phyloP scores from a whole-genome alignment of 2,888 invertebrate genomes.

The Arctia plantaginis region DNA sequence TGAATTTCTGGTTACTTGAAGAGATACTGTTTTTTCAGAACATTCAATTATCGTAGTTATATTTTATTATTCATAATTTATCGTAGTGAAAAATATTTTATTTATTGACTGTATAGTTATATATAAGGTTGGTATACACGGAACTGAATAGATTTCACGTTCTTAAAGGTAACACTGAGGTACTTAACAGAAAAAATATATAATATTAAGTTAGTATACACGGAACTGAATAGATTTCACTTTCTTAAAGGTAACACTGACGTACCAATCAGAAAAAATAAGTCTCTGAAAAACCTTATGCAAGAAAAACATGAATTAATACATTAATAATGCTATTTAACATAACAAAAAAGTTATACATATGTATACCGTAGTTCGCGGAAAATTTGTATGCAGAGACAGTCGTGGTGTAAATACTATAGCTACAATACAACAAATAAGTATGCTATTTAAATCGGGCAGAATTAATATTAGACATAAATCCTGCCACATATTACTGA shows the following conservation, averaged over 20 bases:
- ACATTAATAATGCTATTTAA: neutral
- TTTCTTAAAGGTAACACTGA: neutral
- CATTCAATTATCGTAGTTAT: neutral
- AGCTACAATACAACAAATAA: neutral
- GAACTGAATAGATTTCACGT: neutral
- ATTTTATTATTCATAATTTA: neutral
- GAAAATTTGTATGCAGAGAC: neutral
- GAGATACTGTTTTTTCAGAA: neutral
- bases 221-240: neutral
- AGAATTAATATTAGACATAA: neutral
- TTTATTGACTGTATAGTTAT: neutral
- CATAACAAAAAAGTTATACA: neutral
- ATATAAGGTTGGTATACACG: neutral
- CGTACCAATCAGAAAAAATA: neutral
- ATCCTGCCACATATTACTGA: neutral
- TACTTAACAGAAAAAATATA: neutral
- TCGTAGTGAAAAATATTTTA: neutral
- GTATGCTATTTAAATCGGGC: neutral
- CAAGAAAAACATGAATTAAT: neutral
- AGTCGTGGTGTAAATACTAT: neutral
- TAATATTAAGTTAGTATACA: neutral
- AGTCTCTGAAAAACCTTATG: neutral
- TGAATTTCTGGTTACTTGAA: neutral
- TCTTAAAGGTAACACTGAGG: neutral
- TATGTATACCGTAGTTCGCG: neutral